Base-by-base conservation (phyloP, 2,888 invertebrate genomes). In the Volucella inflata region DNA sequence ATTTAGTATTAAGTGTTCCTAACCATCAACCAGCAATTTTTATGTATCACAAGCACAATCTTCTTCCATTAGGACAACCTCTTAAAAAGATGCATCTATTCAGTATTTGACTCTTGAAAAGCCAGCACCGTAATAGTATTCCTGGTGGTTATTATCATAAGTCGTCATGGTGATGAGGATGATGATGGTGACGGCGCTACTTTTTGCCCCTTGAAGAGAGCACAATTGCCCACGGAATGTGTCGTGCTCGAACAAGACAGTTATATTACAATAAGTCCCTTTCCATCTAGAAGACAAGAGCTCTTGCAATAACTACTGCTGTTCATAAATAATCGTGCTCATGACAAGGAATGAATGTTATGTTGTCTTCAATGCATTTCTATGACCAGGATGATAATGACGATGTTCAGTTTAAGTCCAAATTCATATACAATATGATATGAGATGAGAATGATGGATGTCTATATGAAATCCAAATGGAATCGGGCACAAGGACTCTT, bases 241-340 rank as follows among this genome's bases (percentile, higher is more conserved):
- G 75, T 75, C 60, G 60, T 65, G 64, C 60, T 67, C 44, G 44
- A 75, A 80, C 65, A 71, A 80, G 70, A 71, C 74, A 80, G 59
- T 79, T 55, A 55, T 70, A 70, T 79, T 53, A n/a, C n/a, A n/a
- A n/a, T n/a, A 64, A 79, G 48, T 68, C 50, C 51, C 12, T 68
- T 44, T 9, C 30, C 51, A 65, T 57, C 59, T 14, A 16, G 48
- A 36, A 65, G 2, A 40, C 67, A 68, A 80, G 21, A 42, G 55
- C 55, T 71, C 50, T 50, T 76, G 84, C 50, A 72, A 72, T 80
- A 85, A 80, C 80, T 71, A 67, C 80, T 62, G 48, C 70, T 74
- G 53, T 85, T 85, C 85, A 81, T 85, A 81, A 81, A 81, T 81
- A 85, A 81, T 76, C 76, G 55, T 85, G 76, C 84, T 85, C 72